Evolutionary conservation across 2,797 vertebrate species (phyloP).

Genomic region (Rhodeus uyekii): DNA sequence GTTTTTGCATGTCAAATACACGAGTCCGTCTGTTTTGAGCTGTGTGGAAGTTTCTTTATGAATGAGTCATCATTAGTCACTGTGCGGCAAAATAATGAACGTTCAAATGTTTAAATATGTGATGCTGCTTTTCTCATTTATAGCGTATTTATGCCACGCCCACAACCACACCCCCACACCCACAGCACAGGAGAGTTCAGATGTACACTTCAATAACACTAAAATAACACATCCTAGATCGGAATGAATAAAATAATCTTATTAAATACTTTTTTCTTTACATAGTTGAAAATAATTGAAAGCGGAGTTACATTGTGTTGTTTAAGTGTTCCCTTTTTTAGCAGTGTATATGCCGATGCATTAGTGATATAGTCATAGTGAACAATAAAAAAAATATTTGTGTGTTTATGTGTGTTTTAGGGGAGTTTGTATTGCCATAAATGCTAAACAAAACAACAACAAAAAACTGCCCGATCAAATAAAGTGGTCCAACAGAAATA

Average conservation of each 20-base stretch:
- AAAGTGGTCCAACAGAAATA: too few relatives aligned
- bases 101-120: neutral
- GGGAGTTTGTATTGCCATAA: neutral
- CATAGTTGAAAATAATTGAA: too few relatives aligned
- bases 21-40: neutral
- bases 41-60: neutral
- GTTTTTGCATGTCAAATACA: conserved; percentile 1
- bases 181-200: neutral
- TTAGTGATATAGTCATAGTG: neutral
- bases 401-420: neutral
- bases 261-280: too few relatives aligned
- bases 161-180: neutral
- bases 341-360: neutral
- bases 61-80: conserved; percentile 1
- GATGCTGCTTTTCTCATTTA: conserved; percentile 50
- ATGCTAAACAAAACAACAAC: neutral
- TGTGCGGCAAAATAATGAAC: neutral
- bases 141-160: conserved; percentile 51
- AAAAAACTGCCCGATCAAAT: too few relatives aligned
- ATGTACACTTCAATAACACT: too few relatives aligned
- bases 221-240: too few relatives aligned
- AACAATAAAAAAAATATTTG: neutral
- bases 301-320: too few relatives aligned
- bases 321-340: too few relatives aligned
- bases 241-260: too few relatives aligned